Base-by-base conservation (phyloP, 1,140 invertebrate genomes). In the Eumeta japonica region DNA sequence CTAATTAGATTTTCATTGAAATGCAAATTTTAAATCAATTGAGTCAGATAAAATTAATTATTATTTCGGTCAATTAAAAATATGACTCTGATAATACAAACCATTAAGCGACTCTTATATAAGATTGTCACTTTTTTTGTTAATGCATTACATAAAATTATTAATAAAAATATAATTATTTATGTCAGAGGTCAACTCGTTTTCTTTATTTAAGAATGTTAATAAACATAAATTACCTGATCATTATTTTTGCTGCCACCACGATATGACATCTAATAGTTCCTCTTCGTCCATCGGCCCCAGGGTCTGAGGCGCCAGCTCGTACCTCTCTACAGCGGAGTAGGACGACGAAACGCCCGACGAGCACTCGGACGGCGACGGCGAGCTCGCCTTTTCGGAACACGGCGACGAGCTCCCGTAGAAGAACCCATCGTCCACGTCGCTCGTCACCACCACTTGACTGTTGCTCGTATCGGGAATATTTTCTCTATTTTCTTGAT, bases 241-340 rank as follows among this genome's bases (percentile, higher is more conserved):
- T 48, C 50, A 49, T 54, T 71, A 78, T 76, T 76, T 77, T 37
- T 81, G 78, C 60, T 90, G 86, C 87, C 87, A 92, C 81, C 85
- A 88, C n/a, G 83, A 86, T 39, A 90, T 87, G 40, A 86, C 87
- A 55, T 92, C 89, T 3, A 93, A 75, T 0, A 92, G 77, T 48
- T 91, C 88, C 48, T 92, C 89, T 53, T 92, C 89, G 55, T 92
- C 75, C 71, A 76, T 75, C 2, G 66, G 58, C 78, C 39, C 85
- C 76, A 68, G 81, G 81, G 72, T 85, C 79, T 38, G 84, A 78
- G 31, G 75, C 12, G 74, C 50, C 19, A 73, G 72, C 33, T 77
- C 68, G 37, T 76, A 77, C 28, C 68, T 59, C 36, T 77, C 75
- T n/a, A 75, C 73, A 32, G 55, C 50, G 12, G 66, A 44, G 68